phyloP scores from a whole-genome alignment of 2,888 invertebrate genomes.

The Phaedon cochleariae region DNA sequence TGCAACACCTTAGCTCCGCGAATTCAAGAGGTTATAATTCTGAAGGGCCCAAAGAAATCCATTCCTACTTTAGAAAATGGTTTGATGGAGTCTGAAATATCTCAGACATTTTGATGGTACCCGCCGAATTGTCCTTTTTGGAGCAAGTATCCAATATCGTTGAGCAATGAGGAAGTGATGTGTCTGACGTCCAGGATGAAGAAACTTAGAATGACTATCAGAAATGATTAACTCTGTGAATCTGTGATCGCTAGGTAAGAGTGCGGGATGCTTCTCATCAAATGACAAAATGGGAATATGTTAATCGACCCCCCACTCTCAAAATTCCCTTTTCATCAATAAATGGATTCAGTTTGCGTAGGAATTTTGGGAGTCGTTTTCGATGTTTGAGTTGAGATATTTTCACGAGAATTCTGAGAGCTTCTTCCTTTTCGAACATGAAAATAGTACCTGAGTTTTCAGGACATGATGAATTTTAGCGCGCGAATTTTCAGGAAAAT shows the following conservation, averaged over 20 bases:
- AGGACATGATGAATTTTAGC: background rate
- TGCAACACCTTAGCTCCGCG: constrained; percentile 7
- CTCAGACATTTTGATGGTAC: background rate
- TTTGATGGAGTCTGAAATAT: background rate
- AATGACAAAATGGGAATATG: constrained; percentile 21
- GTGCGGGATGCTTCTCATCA: constrained; percentile 22
- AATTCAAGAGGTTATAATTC: background rate
- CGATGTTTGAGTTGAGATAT: background rate
- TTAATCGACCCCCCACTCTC: constrained; percentile 27
- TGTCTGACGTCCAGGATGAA: constrained; percentile 10
- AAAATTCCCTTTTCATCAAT: constrained; percentile 24
- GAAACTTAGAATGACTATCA: background rate
- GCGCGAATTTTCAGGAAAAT: too few species aligned
- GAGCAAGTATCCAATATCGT: constrained; percentile 17
- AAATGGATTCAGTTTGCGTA: constrained; percentile 29
- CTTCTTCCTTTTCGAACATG: background rate
- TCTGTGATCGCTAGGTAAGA: background rate
- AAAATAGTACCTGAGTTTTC: background rate
- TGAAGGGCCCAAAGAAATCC: constrained; percentile 3
- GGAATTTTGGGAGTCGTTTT: background rate
- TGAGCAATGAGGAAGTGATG: constrained; percentile 7
- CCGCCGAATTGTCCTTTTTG: background rate
- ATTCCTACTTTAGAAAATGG: constrained; percentile 3
- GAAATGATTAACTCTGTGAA: constrained; percentile 18
- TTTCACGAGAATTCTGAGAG: background rate